phyloP scores from a whole-genome alignment of 1,140 invertebrate genomes.

The Popillia japonica region DNA sequence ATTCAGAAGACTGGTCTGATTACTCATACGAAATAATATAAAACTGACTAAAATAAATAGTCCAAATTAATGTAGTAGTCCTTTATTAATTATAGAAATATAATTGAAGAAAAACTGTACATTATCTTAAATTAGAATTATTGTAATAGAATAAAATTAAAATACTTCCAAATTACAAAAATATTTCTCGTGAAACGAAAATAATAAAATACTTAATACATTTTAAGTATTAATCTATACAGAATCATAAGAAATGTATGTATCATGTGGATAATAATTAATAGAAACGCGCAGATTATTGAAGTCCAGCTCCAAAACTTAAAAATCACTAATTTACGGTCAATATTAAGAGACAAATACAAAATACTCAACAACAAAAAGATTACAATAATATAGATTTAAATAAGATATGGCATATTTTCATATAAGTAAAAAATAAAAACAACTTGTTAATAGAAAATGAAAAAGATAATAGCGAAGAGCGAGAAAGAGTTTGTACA shows the following conservation, averaged over 20 bases:
- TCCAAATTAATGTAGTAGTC: neutral
- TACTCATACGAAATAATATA: too few species aligned
- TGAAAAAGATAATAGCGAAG: constrained; percentile 10
- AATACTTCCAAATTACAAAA: constrained; percentile 38
- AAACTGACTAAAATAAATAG: too few species aligned
- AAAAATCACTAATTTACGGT: constrained; percentile 21
- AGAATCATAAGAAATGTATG: constrained; percentile 33
- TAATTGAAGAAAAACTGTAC: constrained; percentile 42
- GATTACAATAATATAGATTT: constrained; percentile 7
- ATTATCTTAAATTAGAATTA: constrained; percentile 32
- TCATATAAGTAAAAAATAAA: constrained; percentile 10
- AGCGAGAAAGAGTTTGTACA: constrained; percentile 1
- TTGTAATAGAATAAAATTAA: constrained; percentile 35
- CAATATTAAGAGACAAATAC: constrained; percentile 23
- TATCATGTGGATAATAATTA: constrained; percentile 34
- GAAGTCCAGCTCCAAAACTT: constrained; percentile 41
- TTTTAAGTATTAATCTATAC: constrained; percentile 37
- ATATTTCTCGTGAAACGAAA: constrained; percentile 31
- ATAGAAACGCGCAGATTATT: constrained; percentile 30
- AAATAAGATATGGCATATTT: constrained; percentile 31
- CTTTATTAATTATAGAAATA: constrained; percentile 44
- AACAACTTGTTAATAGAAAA: constrained; percentile 12
- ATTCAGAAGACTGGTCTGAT: too few species aligned
- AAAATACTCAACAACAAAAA: constrained; percentile 34
- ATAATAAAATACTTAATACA: constrained; percentile 38